phyloP scores from a whole-genome alignment of 2,888 invertebrate genomes.

The Matsumyia berberina region DNA sequence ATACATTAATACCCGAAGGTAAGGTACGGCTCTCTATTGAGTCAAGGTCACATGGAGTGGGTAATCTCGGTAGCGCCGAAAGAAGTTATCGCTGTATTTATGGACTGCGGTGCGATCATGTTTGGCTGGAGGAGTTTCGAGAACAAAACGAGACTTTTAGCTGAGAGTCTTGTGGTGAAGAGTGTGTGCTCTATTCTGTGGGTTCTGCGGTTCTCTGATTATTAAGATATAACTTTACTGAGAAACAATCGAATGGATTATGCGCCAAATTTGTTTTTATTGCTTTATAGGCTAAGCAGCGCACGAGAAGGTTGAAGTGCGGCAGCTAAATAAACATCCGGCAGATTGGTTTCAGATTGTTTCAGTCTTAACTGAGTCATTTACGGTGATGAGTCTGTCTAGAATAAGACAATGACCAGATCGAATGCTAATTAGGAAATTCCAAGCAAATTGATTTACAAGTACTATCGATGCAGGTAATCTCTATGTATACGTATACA shows the following conservation, averaged over 20 bases:
- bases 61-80: neutral
- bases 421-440: constrained; percentile 2
- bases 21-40: constrained; percentile 12
- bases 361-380: constrained; percentile 12
- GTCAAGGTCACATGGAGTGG: constrained; percentile 12
- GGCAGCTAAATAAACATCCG: constrained; percentile 19
- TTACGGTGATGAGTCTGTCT: neutral
- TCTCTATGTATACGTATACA: no score
- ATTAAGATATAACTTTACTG: constrained; percentile 24
- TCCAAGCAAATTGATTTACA: neutral
- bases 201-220: constrained; percentile 13
- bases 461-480: no score
- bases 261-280: constrained; percentile 15
- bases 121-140: neutral
- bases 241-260: constrained; percentile 18
- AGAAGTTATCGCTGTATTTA: neutral
- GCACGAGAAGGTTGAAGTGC: neutral
- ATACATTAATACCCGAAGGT: constrained; percentile 19
- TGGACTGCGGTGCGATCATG: neutral
- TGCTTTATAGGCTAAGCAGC: neutral
- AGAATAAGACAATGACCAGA: neutral
- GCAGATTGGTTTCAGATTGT: constrained; percentile 18
- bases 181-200: neutral
- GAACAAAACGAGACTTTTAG: constrained; percentile 9
- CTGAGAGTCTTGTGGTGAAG: constrained; percentile 11